These are phyloP conservation scores for Euplagia quadripunctaria DNA, from an alignment of 2,888 invertebrate species.

Conservation along the genomic window DNA sequence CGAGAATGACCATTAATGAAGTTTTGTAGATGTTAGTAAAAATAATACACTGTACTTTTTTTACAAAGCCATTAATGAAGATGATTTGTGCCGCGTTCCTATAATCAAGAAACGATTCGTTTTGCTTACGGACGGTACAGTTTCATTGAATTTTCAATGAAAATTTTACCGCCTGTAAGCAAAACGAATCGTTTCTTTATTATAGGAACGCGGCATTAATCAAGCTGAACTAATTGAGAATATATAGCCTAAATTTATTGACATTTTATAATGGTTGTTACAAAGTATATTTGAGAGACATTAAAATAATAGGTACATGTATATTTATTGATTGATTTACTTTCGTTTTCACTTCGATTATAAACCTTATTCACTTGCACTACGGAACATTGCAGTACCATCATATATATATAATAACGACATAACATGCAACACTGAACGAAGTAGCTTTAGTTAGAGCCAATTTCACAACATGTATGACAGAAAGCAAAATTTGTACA, in stretches of 20 bases:
- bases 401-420: slow-evolving; percentile 41
- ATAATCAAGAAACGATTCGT: no score
- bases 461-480: slow-evolving; percentile 52
- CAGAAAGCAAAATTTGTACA: slow-evolving; percentile 36
- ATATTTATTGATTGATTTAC: no score
- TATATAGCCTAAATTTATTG: no score
- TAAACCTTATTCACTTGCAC: slow-evolving; percentile 10
- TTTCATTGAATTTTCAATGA: no score
- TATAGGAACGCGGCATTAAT: no score
- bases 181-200: no score
- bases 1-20: background rate
- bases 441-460: slow-evolving; percentile 50
- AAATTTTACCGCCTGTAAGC: no score
- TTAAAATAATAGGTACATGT: no score
- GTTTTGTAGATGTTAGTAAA: background rate
- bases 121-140: no score
- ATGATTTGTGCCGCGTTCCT: no score
- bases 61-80: no score
- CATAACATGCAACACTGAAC: slow-evolving; percentile 75
- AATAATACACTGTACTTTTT: background rate
- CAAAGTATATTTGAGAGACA: background rate
- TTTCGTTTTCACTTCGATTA: background rate
- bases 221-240: no score
- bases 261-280: background rate
- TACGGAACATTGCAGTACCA: slow-evolving; percentile 36